These are phyloP conservation scores for Dendroctonus valens DNA, from an alignment of 1,140 invertebrate genomes.

Conservation along the genomic window DNA sequence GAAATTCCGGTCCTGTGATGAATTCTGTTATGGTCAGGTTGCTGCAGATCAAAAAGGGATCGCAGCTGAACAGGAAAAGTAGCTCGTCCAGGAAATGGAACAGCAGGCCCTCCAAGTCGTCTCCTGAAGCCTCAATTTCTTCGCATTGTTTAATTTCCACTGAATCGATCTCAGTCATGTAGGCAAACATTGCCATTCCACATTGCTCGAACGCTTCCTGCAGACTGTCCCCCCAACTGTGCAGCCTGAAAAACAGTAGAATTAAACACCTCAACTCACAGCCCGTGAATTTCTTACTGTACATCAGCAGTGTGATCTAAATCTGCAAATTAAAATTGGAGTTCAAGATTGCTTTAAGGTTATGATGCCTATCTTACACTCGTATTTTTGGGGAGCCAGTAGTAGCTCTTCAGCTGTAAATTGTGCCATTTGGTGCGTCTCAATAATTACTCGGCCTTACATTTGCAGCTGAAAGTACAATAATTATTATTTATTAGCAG, in stretches of 20 bases:
- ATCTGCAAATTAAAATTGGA: slow-evolving; percentile 66
- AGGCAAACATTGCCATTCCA: slow-evolving; percentile 93
- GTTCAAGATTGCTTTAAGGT: neutral
- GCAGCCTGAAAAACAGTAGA: slow-evolving; percentile 62
- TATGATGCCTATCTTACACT: slow-evolving; percentile 60
- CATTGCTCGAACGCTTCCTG: slow-evolving; percentile 94
- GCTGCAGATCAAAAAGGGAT: slow-evolving; percentile 75
- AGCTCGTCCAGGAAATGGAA: slow-evolving; percentile 95
- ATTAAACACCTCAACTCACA: slow-evolving; percentile 1
- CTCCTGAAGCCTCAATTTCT: slow-evolving; percentile 79
- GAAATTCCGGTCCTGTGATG: slow-evolving; percentile 69
- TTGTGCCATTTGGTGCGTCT: slow-evolving; percentile 13
- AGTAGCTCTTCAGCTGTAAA: slow-evolving; percentile 57
- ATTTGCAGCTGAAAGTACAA: no score
- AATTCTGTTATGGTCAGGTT: slow-evolving; percentile 89
- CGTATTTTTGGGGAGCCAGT: slow-evolving; percentile 64
- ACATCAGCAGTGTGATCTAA: slow-evolving; percentile 97
- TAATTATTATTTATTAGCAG: no score
- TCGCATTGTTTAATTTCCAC: slow-evolving; percentile 79
- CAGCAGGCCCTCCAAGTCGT: slow-evolving; percentile 86
- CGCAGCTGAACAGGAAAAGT: slow-evolving; percentile 88
- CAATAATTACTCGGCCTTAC: no score
- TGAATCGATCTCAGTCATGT: slow-evolving; percentile 91
- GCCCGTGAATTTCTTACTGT: slow-evolving; percentile 68
- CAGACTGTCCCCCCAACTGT: slow-evolving; percentile 87